Conservation (phyloP, 2,113 vertebrate species). For the Prietella phreatophila region DNA sequence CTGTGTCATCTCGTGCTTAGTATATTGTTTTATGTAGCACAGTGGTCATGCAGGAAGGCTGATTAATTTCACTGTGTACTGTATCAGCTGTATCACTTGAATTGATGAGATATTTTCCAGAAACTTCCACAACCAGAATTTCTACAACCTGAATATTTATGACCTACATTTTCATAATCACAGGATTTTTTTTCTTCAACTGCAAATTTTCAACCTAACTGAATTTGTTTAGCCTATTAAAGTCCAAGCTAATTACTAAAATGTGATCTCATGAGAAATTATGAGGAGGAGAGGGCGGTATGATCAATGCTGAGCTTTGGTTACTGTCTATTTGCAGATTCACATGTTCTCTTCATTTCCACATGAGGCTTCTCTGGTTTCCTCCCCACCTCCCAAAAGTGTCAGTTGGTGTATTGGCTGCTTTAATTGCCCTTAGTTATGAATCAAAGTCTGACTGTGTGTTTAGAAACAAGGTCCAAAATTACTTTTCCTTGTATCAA, state of each 20-base stretch:
- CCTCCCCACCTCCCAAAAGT: not conserved
- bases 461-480: not conserved
- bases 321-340: not conserved
- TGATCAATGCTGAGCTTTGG: not conserved
- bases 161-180: conserved; percentile 3
- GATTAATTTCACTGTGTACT: no score
- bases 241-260: not conserved
- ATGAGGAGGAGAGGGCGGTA: not conserved
- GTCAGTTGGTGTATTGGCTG: not conserved
- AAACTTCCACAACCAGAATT: not conserved
- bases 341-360: not conserved
- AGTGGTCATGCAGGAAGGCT: no score
- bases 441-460: not conserved
- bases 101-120: not conserved
- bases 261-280: not conserved
- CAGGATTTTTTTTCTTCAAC: not conserved
- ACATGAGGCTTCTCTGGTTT: not conserved
- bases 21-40: no score
- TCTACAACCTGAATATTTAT: not conserved
- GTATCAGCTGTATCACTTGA: no score
- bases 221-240: conserved; percentile 1
- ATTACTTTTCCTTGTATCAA: no score
- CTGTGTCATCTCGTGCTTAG: no score
- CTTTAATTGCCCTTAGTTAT: not conserved
- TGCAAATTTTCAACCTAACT: not conserved